phyloP scores from a whole-genome alignment of 1,140 invertebrate species.

The Nebria ingens region DNA sequence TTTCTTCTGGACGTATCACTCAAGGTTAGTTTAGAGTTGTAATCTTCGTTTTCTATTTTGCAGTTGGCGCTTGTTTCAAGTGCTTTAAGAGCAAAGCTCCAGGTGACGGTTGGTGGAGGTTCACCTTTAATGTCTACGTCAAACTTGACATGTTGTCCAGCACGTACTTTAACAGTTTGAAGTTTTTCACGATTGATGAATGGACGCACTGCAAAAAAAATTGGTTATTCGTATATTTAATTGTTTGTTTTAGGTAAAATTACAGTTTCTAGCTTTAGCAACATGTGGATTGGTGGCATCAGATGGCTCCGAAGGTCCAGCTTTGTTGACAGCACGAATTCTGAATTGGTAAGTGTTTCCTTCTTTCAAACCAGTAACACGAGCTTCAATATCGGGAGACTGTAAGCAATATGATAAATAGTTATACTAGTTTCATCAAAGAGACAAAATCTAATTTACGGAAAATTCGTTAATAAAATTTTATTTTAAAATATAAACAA shows the following conservation, averaged over 20 bases:
- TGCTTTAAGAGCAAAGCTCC: constrained; percentile 60
- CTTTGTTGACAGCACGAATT: constrained; percentile 87
- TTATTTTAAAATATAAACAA: too few species aligned
- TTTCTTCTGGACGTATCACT: constrained; percentile 70
- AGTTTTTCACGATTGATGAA: constrained; percentile 86
- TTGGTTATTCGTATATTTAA: background rate
- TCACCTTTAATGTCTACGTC: constrained; percentile 92
- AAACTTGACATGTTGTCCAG: constrained; percentile 82
- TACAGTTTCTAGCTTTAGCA: constrained; percentile 81
- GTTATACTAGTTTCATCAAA: background rate
- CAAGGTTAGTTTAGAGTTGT: constrained; percentile 78
- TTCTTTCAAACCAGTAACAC: constrained; percentile 78
- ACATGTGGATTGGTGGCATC: constrained; percentile 79
- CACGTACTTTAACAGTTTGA: constrained; percentile 77
- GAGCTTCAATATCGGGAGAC: constrained; percentile 69
- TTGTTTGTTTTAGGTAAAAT: constrained; percentile 33
- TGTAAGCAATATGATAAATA: constrained; percentile 27
- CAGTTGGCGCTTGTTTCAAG: constrained; percentile 39
- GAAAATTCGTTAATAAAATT: too few species aligned
- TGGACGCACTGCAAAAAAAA: constrained; percentile 63
- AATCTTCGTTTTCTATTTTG: constrained; percentile 87
- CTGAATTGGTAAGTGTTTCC: constrained; percentile 90
- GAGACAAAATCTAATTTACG: constrained; percentile 9
- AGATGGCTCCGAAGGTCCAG: constrained; percentile 81
- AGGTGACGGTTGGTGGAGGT: constrained; percentile 85